Conservation (phyloP, 2,888 invertebrate genomes). For the Perizoma flavofasciatum region DNA sequence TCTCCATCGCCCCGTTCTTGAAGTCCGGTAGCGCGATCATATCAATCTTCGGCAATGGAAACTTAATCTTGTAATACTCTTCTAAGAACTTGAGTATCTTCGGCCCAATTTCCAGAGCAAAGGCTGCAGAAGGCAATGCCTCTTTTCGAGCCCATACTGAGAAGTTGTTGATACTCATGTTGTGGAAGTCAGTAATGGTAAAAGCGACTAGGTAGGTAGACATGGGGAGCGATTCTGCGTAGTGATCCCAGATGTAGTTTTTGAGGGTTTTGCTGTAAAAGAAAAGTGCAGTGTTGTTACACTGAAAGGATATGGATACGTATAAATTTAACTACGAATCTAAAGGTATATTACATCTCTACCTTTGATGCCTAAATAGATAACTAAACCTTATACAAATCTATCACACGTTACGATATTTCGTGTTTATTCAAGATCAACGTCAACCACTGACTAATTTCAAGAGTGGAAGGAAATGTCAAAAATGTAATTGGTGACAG, state of each 20-base stretch:
- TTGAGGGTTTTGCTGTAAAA: slow-evolving; percentile 79
- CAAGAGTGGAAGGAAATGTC: no score
- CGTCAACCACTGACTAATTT: no score
- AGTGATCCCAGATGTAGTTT: slow-evolving; percentile 90
- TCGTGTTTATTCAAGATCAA: no score
- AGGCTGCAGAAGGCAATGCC: slow-evolving; percentile 88
- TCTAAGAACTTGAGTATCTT: slow-evolving; percentile 88
- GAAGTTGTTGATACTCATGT: slow-evolving; percentile 83
- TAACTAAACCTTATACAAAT: no score
- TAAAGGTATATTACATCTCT: no score
- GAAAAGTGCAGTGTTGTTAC: no score
- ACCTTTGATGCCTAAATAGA: no score
- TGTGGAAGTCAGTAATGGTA: slow-evolving; percentile 90
- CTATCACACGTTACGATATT: no score
- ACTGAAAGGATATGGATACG: no score
- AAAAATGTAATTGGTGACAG: no score
- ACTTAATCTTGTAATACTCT: slow-evolving; percentile 89
- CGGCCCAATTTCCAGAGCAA: slow-evolving; percentile 90
- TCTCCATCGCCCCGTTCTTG: slow-evolving; percentile 95
- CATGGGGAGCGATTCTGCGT: slow-evolving; percentile 91
- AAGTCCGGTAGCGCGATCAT: slow-evolving; percentile 97
- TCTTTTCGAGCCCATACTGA: slow-evolving; percentile 88
- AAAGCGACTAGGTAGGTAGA: slow-evolving; percentile 95
- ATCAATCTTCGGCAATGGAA: slow-evolving; percentile 92
- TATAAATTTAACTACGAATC: no score